Percentiles rank a stretch among this genome's conserved stretches.
phyloP scores from a whole-genome alignment of 64 coral and sea anemone species.

The Stichodactyla helianthus region DNA sequence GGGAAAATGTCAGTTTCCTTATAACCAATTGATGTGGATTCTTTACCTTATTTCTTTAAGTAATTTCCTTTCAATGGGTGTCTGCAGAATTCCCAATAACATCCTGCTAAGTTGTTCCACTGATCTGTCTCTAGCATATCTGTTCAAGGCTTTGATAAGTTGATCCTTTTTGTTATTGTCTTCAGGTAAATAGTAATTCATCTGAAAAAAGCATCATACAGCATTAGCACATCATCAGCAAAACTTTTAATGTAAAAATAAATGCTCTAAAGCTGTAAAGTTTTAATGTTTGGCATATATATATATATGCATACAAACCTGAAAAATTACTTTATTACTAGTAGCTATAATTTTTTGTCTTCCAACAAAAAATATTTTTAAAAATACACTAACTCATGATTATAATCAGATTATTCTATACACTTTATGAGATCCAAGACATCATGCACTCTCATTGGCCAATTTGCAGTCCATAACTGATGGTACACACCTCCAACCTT shows the following conservation, averaged over 20 bases:
- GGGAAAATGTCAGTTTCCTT: background rate
- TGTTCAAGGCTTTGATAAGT: slow-evolving; percentile 84
- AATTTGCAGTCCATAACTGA: no score
- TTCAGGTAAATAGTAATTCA: slow-evolving; percentile 93
- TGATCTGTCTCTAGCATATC: slow-evolving; percentile 86
- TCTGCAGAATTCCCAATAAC: slow-evolving; percentile 66
- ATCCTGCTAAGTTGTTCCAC: slow-evolving; percentile 58
- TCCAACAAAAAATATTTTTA: no score
- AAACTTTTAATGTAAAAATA: background rate
- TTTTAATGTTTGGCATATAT: no score
- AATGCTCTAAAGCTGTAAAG: background rate
- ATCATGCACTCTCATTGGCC: no score
- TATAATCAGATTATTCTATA: no score
- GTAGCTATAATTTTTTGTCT: no score
- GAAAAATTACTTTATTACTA: no score
- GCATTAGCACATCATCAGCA: background rate
- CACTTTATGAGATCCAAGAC: no score
- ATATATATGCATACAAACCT: no score
- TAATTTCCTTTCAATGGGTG: slow-evolving; percentile 78
- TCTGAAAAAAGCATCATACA: slow-evolving; percentile 31
- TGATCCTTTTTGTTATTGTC: slow-evolving; percentile 68
- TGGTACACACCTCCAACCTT: no score
- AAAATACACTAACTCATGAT: no score
- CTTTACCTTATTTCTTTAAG: slow-evolving; percentile 78
- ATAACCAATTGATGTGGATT: background rate